Evolutionary conservation across 1,140 invertebrate species (phyloP).

Genomic region (Samia ricini): DNA sequence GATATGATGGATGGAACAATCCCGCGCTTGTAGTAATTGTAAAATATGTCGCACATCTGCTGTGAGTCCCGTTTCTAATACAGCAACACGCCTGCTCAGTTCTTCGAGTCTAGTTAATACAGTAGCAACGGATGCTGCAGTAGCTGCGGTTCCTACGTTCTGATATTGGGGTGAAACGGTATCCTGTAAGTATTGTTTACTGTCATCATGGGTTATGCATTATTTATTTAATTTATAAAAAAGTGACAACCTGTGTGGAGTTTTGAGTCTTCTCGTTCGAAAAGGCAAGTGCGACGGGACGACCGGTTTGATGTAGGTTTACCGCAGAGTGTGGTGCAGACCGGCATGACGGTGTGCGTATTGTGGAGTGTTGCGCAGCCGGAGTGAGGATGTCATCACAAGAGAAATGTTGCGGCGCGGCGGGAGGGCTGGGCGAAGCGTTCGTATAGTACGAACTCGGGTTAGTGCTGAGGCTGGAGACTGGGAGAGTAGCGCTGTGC

Average conservation of each 20-base stretch:
- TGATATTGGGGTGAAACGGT: slow-evolving; percentile 69
- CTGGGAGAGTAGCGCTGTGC: slow-evolving; percentile 62
- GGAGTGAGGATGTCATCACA: slow-evolving; percentile 70
- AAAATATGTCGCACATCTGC: slow-evolving; percentile 83
- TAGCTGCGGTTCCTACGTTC: slow-evolving; percentile 55
- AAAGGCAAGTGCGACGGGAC: slow-evolving; percentile 54
- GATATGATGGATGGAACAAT: slow-evolving; percentile 69
- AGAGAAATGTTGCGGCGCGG: slow-evolving; percentile 57
- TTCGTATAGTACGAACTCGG: slow-evolving; percentile 70
- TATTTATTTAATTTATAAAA: slow-evolving; percentile 13
- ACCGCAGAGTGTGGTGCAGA: slow-evolving; percentile 72
- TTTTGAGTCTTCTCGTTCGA: slow-evolving; percentile 49
- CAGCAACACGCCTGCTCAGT: slow-evolving; percentile 79
- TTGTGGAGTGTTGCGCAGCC: slow-evolving; percentile 37
- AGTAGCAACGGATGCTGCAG: slow-evolving; percentile 51
- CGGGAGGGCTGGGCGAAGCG: slow-evolving; percentile 62
- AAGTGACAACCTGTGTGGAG: slow-evolving; percentile 34
- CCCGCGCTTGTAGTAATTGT: slow-evolving; percentile 80
- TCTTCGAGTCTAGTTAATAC: slow-evolving; percentile 80
- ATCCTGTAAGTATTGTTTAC: slow-evolving; percentile 36
- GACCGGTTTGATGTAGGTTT: slow-evolving; percentile 62
- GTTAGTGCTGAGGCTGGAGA: slow-evolving; percentile 68
- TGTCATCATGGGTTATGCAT: background rate
- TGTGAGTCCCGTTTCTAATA: slow-evolving; percentile 82
- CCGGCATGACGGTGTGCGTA: slow-evolving; percentile 57